Base-by-base conservation (phyloP, 2,113 vertebrate genomes). In the Hoplias malabaricus region DNA sequence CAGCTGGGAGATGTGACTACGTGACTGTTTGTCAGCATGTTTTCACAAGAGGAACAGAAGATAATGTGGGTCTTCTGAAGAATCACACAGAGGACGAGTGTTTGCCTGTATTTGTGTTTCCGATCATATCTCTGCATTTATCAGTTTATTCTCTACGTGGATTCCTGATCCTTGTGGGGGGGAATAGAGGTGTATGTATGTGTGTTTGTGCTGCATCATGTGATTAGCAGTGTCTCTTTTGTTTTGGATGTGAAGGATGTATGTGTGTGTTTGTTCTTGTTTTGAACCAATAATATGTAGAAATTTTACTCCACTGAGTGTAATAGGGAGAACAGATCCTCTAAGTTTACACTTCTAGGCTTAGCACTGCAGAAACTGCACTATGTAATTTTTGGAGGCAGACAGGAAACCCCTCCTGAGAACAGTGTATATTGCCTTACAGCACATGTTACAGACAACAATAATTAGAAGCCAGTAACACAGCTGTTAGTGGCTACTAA, bases 1-100 rank as follows among this genome's bases (percentile, higher is more conserved):
- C 59, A 63, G 72, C 61, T 67, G 73, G 29, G 67, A 54, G 72
- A 16, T 66, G 46, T 38, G 62, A 42, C 50, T 8, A 21, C 14
- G 29, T 61, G 57, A 61, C 57, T 61, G 29, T 61, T 29, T 21
- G 27, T 53, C 6, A 33, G 57, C 57, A 38, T 59, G 74, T 69
- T 69, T 59, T 23, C 14, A 77, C 25, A 16, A 2, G 9, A 42
- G 74, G 1, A 54, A 23, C 42, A 5, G 67, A 19, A 38, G 40
- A 46, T 12, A n/a, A 23, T 34, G 62, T 21, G 34, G 62, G 62
- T 40, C 11, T 29, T 61, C 57, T 61, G 36, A 5, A 13, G 36
- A 42, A 25, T 6, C 31, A 16, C 29, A 61, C 21, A 40, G 63
- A 12, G 67, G 29, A 7, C 29, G 29, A 69, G 7, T 33, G 43